Percentiles rank a stretch among this genome's conserved stretches.
Conservation (phyloP, 2,888 invertebrate species). For the Thereva nobilitata region DNA sequence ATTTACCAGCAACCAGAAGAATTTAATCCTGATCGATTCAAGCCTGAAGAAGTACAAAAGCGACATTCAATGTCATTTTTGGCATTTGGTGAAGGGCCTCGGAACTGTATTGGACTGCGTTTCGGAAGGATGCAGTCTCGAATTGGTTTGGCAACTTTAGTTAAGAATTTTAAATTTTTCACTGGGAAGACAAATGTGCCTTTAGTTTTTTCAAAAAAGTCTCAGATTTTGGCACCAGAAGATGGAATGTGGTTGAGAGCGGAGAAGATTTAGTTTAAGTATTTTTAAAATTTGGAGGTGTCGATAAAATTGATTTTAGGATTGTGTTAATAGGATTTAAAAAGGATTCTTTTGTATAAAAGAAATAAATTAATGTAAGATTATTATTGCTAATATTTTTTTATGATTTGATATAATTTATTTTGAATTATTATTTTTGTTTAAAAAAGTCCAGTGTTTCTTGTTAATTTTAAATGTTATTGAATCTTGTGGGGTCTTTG, state of each 20-base stretch:
- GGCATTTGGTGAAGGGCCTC: conserved; percentile 55
- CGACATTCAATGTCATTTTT: conserved; percentile 56
- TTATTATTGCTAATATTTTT: no score
- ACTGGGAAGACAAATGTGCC: conserved; percentile 5
- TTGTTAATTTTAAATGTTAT: no score
- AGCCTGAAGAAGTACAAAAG: conserved; percentile 61
- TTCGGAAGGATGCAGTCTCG: conserved; percentile 53
- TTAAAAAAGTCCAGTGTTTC: no score
- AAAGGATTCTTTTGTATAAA: no score
- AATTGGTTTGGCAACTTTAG: conserved; percentile 49
- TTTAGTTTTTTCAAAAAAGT: background rate
- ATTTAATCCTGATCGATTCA: conserved; percentile 59
- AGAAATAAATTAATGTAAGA: no score
- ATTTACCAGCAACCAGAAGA: conserved; percentile 57
- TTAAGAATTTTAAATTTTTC: conserved; percentile 48
- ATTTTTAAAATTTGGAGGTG: background rate
- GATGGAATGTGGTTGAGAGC: conserved; percentile 23
- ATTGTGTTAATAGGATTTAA: no score
- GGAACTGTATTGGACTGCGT: conserved; percentile 53
- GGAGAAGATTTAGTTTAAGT: conserved; percentile 6
- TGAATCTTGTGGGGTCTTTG: no score
- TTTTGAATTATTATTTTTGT: no score
- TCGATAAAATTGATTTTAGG: no score
- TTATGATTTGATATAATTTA: no score
- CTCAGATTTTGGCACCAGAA: background rate